Evolutionary conservation across 2,888 invertebrate genomes (phyloP), one percentile per base, ranked within the genome.

Genomic region (Lepidochrysops patricia): DNA sequence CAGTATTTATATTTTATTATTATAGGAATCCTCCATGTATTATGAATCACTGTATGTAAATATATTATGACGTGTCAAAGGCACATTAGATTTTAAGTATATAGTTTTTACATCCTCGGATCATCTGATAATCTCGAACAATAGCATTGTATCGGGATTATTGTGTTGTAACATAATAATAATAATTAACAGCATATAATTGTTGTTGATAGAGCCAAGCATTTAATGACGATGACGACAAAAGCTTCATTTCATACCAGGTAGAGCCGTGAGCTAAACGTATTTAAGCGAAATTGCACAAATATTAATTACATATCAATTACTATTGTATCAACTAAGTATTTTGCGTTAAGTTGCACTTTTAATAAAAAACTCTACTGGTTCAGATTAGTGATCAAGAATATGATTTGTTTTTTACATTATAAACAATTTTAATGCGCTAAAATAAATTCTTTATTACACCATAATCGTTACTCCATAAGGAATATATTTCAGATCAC

Each of bases 121-220:
- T 43, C 19, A 43, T 19, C 43, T 19, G 43, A 43, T 43, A 43
- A 43, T 43, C 43, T 43, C 43, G 43, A 43, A 43, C 43, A 43
- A 43, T 43, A 19, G 43, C 43, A 43, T 43, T 43, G 43, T 43
- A 43, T 43, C 43, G 12, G 43, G 43, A 43, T 43, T 23, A 23
- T 43, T 43, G 23, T 43, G 43, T 43, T 43, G 43, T 43, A 43
- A 43, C 43, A 23, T 43, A 43, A 43, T 43, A 43, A 43, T 43
- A 43, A 43, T 43, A 43, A 43, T 43, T 43, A 43, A 43, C 43
- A 7, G 43, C 43, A 43, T 43, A 12, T 43, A 43, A 43, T 43
- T 43, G 43, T 43, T 23, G 43, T 43, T 43, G 43, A 19, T 43
- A 43, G 43, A 23, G 43, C 4, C 43, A 19, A 43, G 43, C 9